Percentiles rank a stretch among this genome's conserved stretches.
Conservation (phyloP, 1,140 invertebrate genomes). For the Anagrus nilaparvatae region DNA sequence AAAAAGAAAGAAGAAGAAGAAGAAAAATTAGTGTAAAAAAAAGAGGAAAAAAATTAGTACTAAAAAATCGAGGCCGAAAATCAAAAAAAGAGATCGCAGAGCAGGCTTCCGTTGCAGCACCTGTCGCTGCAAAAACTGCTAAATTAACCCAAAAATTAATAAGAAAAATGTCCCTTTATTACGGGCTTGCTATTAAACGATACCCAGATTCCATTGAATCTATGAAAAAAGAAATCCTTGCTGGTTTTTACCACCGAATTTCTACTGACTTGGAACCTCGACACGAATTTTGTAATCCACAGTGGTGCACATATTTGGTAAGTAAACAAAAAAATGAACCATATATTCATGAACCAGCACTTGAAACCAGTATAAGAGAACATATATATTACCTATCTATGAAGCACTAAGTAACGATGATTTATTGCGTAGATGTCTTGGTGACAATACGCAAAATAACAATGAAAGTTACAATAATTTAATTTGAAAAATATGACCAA, state of each 20-base stretch:
- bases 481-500: slow-evolving; percentile 10
- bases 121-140: neutral
- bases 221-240: slow-evolving; percentile 8
- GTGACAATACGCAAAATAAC: slow-evolving; percentile 13
- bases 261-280: slow-evolving; percentile 9
- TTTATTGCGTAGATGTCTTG: slow-evolving; percentile 11
- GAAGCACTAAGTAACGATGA: slow-evolving; percentile 13
- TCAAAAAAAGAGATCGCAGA: neutral
- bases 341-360: slow-evolving; percentile 12
- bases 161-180: slow-evolving; percentile 4
- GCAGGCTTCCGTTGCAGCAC: neutral
- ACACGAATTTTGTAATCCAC: slow-evolving; percentile 6
- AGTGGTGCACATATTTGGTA: slow-evolving; percentile 6
- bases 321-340: slow-evolving; percentile 6
- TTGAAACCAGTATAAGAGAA: slow-evolving; percentile 8
- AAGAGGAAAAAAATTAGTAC: neutral
- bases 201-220: slow-evolving; percentile 3
- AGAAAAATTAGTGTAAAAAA: neutral
- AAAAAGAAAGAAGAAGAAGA: slow-evolving; percentile 3
- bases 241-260: slow-evolving; percentile 8
- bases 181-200: slow-evolving; percentile 3
- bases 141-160: slow-evolving; percentile 5
- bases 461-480: slow-evolving; percentile 11
- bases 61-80: neutral
- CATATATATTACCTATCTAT: slow-evolving; percentile 12